Evolutionary conservation across 2,113 vertebrate genomes (phyloP).

Genomic region (Gavialis gangeticus): DNA sequence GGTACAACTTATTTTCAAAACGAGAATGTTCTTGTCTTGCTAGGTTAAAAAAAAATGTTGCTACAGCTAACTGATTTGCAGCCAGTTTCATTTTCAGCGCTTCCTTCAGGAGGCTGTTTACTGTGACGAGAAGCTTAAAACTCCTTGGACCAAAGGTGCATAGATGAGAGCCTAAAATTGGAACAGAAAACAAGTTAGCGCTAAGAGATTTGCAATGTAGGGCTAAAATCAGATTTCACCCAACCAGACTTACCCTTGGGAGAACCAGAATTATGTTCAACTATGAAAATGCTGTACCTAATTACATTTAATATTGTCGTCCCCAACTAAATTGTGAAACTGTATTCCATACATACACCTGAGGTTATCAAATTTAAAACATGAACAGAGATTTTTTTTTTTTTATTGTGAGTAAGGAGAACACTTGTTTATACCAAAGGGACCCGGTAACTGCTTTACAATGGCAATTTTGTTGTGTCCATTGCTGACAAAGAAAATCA

Average conservation of each 20-base stretch:
- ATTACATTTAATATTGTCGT: constrained; percentile 41
- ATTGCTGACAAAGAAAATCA: constrained; percentile 64
- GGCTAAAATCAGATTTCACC: constrained; percentile 55
- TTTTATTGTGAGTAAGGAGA: constrained; percentile 8
- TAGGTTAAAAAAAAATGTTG: neutral
- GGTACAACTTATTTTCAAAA: neutral
- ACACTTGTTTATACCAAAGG: constrained; percentile 18
- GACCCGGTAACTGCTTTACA: neutral
- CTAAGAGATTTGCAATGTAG: constrained; percentile 11
- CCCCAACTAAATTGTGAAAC: constrained; percentile 38
- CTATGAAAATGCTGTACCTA: constrained; percentile 26
- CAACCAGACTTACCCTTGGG: constrained; percentile 32
- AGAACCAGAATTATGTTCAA: constrained; percentile 32
- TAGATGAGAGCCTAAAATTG: constrained; percentile 7
- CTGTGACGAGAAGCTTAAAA: constrained; percentile 5
- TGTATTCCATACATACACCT: constrained; percentile 24
- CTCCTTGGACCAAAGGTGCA: neutral
- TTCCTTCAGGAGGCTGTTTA: neutral
- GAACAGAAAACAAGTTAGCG: constrained; percentile 47
- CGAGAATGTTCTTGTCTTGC: neutral
- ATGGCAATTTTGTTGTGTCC: constrained; percentile 46
- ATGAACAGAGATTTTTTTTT: constrained; percentile 4
- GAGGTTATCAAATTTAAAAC: constrained; percentile 40
- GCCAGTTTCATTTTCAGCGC: neutral
- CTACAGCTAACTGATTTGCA: neutral